These are phyloP conservation scores for Agelas oroides DNA, from an alignment of 37 sponge, comb jelly and placozoan species.

Conservation along the genomic window DNA sequence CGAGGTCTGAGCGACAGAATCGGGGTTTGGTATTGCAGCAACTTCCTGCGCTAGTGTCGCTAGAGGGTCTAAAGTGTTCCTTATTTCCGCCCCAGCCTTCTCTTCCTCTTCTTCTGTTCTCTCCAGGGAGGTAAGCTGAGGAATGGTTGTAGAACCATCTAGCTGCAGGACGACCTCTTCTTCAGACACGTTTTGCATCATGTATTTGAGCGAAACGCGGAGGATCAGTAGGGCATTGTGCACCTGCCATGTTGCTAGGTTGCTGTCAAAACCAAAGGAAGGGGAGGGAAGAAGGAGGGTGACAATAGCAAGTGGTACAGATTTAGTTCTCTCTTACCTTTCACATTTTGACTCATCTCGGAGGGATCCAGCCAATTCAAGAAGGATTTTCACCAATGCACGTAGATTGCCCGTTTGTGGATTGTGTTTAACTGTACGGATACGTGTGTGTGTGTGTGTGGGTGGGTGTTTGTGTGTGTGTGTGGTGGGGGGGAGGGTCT, in stretches of 20 bases:
- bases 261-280: slow-evolving; percentile 26
- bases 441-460: neutral
- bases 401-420: slow-evolving; percentile 51
- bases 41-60: too few species aligned
- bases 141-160: slow-evolving; percentile 49
- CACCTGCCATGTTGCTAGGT: slow-evolving; percentile 66
- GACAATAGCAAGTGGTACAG: too few species aligned
- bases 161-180: slow-evolving; percentile 59
- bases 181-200: slow-evolving; percentile 54
- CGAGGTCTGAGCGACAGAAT: too few species aligned
- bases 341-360: slow-evolving; percentile 55
- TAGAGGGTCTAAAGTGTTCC: too few species aligned
- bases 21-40: too few species aligned
- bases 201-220: slow-evolving; percentile 52
- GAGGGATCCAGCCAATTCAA: slow-evolving; percentile 31
- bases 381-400: slow-evolving; percentile 40
- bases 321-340: too few species aligned
- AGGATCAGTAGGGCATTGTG: slow-evolving; percentile 69
- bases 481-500: too few species aligned
- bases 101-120: too few species aligned
- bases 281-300: slow-evolving; percentile 7
- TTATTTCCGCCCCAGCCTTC: slow-evolving; percentile 4
- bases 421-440: slow-evolving; percentile 46
- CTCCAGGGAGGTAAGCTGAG: slow-evolving; percentile 32
- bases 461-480: neutral